Evolutionary conservation across 2,113 vertebrate species (phyloP).

Genomic region (Tricholaema leucomelas): DNA sequence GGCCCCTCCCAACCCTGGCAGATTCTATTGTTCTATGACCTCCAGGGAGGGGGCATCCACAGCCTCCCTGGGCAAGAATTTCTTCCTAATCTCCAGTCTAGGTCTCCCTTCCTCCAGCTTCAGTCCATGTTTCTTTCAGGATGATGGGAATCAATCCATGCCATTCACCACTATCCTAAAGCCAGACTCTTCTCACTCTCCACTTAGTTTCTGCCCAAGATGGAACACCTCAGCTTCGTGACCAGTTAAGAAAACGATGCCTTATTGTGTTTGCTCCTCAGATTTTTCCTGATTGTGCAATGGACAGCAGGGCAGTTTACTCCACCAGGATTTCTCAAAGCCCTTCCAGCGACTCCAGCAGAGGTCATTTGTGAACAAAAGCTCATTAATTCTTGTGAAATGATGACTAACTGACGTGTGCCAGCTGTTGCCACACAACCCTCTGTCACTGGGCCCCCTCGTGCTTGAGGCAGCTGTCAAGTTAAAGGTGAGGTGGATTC

Average conservation of each 20-base stretch:
- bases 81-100: no score
- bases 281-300: slow-evolving; percentile 38
- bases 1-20: no score
- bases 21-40: no score
- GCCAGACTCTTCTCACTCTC: neutral
- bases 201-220: neutral
- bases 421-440: slow-evolving; percentile 24
- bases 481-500: neutral
- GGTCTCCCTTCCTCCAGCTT: no score
- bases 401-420: neutral
- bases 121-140: no score
- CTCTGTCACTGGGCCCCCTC: neutral
- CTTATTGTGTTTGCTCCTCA: neutral
- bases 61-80: no score
- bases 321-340: slow-evolving; percentile 29
- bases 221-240: neutral
- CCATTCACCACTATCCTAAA: neutral
- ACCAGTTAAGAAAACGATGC: neutral
- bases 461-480: neutral
- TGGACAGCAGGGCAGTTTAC: slow-evolving; percentile 14
- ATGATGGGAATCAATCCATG: neutral
- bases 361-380: neutral
- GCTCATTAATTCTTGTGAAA: slow-evolving; percentile 54
- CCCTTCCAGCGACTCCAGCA: neutral
- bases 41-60: no score